Evolutionary conservation across 1,140 invertebrate genomes (phyloP).

Genomic region (Cydia pomonella): DNA sequence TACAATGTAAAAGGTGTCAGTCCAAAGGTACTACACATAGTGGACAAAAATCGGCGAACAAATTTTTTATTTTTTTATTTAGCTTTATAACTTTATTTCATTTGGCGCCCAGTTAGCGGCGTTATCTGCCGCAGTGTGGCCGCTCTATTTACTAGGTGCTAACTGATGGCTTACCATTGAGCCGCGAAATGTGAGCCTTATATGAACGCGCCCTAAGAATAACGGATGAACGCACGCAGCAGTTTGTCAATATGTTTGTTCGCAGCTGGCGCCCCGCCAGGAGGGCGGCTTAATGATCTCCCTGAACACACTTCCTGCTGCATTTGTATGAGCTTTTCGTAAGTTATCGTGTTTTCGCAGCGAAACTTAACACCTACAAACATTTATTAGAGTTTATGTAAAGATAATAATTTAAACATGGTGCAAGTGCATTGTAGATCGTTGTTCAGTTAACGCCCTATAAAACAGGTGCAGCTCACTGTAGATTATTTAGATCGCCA

Average conservation of each 20-base stretch:
- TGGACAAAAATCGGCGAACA: too few relatives aligned
- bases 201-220: neutral
- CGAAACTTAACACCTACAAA: neutral
- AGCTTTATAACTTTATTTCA: too few relatives aligned
- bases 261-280: neutral
- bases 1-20: too few relatives aligned
- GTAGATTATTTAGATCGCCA: too few relatives aligned
- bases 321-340: slow-evolving; percentile 1
- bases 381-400: neutral
- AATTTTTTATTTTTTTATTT: too few relatives aligned
- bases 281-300: slow-evolving; percentile 10
- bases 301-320: slow-evolving; percentile 16
- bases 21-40: too few relatives aligned
- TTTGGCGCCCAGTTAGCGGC: too few relatives aligned
- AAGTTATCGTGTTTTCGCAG: neutral
- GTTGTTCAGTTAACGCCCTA: too few relatives aligned
- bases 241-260: slow-evolving; percentile 21
- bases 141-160: neutral
- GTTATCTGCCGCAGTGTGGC: too few relatives aligned
- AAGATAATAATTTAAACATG: too few relatives aligned
- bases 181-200: neutral
- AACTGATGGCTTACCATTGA: neutral
- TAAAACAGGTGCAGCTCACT: too few relatives aligned
- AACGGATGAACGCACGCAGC: slow-evolving; percentile 12
- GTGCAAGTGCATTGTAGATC: too few relatives aligned